Base-by-base conservation (phyloP, 35 echinoderm and acorn worm genomes). In the Eucidaris tribuloides region DNA sequence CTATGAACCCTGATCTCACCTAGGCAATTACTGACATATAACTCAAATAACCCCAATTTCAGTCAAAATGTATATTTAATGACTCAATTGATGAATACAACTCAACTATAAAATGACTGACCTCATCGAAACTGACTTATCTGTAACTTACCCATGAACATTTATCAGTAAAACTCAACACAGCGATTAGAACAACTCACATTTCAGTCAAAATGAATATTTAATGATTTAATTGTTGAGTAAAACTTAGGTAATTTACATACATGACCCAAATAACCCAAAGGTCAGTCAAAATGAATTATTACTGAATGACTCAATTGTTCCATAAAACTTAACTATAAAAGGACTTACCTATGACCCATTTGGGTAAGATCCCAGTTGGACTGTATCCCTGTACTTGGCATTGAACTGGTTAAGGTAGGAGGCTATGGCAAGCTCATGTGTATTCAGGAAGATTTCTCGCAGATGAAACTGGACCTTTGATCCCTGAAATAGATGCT, bases 301-400 rank as follows among this genome's bases (percentile, higher is more conserved):
- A 14, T 55, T 14, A 55, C 13, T 55, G 13, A 14, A n/a, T 14
- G 13, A 55, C 50, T 24, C 54, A 18, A 58, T 20, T 1, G 19
- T 58, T 58, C 25, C 19, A 3, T 58, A 58, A 3, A 3, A 1
- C 18, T 20, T 18, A 58, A 20, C 19, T 58, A 20, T 20, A 58
- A 1, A 58, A 58, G 25, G 18, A 18, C 79, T 80, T 23, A 97
- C 94, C 86, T 97, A 54, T 97, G 88, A 22, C 29, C 34, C 50
- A 82, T 93, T 87, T 50, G 94, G 94, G 46, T 97, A 97, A 2
- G 88, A 97, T 5, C 94, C 94, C 4, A 97, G 81, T 28, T 80
- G 86, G 20, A 97, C 80, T 0, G 28, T 79, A 15, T 79, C 86
- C 18, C 93, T 92, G 46, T 99, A 90, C 37, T 89, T 87, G 33